phyloP scores from a whole-genome alignment of 30 jellyfish, hydroid and myxozoan genomes.

The Hydractinia echinata region DNA sequence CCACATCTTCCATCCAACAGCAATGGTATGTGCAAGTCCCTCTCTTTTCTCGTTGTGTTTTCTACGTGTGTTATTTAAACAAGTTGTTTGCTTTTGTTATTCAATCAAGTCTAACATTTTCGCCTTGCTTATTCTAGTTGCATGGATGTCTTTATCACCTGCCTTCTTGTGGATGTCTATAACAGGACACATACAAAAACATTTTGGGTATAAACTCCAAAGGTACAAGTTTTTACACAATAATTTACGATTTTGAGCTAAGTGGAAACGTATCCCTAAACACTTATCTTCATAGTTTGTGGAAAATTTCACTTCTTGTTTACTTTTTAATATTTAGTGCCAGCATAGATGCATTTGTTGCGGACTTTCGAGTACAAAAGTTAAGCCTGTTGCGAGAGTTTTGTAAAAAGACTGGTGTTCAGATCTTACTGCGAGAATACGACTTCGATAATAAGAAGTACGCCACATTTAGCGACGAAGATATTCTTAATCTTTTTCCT shows the following conservation, averaged over 20 bases:
- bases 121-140: slow-evolving; percentile 40
- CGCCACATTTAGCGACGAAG: slow-evolving; percentile 74
- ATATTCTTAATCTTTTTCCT: slow-evolving; percentile 81
- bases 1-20: slow-evolving; percentile 27
- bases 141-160: slow-evolving; percentile 89
- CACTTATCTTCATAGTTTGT: no score
- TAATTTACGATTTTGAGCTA: neutral
- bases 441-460: slow-evolving; percentile 76
- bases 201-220: slow-evolving; percentile 70
- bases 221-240: slow-evolving; percentile 35
- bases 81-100: no score
- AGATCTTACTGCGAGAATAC: slow-evolving; percentile 74
- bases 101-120: no score
- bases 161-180: slow-evolving; percentile 73
- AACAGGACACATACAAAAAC: slow-evolving; percentile 47
- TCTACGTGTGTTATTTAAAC: no score
- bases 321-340: slow-evolving; percentile 20
- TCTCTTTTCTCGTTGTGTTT: no score
- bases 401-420: slow-evolving; percentile 84
- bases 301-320: no score
- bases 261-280: neutral
- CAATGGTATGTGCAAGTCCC: slow-evolving; percentile 11
- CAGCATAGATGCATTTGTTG: slow-evolving; percentile 37
- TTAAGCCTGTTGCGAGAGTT: slow-evolving; percentile 67
- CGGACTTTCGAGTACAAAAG: slow-evolving; percentile 52